Evolutionary conservation across 2,888 invertebrate genomes (phyloP).

Genomic region (Catonia carolina): DNA sequence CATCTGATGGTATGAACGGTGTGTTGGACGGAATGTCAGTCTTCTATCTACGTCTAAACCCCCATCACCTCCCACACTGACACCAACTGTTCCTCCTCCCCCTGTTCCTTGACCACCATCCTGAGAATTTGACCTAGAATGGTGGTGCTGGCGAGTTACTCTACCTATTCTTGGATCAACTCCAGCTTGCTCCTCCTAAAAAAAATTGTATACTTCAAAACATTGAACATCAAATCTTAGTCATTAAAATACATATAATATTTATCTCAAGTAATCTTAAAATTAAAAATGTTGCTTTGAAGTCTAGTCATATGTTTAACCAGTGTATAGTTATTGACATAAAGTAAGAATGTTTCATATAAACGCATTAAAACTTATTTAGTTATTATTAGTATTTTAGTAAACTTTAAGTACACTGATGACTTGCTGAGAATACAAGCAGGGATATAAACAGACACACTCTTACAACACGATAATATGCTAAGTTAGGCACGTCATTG

Average conservation of each 20-base stretch:
- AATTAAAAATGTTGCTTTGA: background rate
- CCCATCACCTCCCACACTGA: conserved; percentile 39
- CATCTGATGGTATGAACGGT: conserved; percentile 2
- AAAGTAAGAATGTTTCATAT: no score
- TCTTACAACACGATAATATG: no score
- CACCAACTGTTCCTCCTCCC: conserved; percentile 31
- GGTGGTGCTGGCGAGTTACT: conserved; percentile 31
- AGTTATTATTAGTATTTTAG: no score
- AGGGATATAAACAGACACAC: no score
- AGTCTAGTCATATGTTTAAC: no score
- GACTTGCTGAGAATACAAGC: no score
- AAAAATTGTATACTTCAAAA: conserved; percentile 1
- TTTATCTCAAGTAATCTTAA: background rate
- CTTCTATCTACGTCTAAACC: conserved; percentile 41
- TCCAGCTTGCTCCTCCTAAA: conserved; percentile 56
- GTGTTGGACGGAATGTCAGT: conserved; percentile 43
- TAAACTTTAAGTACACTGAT: no score
- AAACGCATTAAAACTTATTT: no score
- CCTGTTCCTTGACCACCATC: conserved; percentile 43
- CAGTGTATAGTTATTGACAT: no score
- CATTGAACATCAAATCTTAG: no score
- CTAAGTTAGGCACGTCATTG: no score
- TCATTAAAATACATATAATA: background rate
- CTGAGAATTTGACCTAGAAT: conserved; percentile 42
- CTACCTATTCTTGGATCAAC: conserved; percentile 47